Conservation (phyloP, 64 coral and sea anemone species). For the Montipora foliosa region DNA sequence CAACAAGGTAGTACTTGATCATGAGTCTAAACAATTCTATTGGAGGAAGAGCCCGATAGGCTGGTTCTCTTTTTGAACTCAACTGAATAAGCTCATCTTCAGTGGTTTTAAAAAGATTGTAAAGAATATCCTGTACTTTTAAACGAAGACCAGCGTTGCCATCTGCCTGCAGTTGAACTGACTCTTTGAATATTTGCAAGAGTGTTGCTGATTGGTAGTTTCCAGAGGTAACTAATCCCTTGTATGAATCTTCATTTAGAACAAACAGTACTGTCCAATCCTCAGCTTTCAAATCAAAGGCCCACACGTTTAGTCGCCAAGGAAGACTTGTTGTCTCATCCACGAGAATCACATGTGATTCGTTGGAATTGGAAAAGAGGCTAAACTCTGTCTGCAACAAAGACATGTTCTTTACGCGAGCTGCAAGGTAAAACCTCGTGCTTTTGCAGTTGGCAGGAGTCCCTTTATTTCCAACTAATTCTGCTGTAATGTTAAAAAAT, state of each 20-base stretch:
- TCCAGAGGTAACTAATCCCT: background rate
- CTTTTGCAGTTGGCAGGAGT: background rate
- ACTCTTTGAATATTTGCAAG: constrained; percentile 18
- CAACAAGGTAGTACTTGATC: constrained; percentile 2
- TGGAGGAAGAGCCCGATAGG: background rate
- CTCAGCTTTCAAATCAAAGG: constrained; percentile 26
- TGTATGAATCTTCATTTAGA: background rate
- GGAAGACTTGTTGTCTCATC: constrained; percentile 28
- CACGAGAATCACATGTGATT: constrained; percentile 23
- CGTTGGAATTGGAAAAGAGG: background rate
- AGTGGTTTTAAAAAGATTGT: constrained; percentile 10
- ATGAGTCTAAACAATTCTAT: background rate
- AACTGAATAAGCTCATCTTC: constrained; percentile 13
- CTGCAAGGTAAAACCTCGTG: constrained; percentile 43
- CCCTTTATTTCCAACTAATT: constrained; percentile 20
- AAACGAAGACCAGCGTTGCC: background rate
- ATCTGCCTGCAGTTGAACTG: background rate
- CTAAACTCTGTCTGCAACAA: background rate
- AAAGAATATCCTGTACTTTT: background rate
- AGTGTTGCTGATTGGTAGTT: background rate
- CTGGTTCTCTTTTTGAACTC: background rate
- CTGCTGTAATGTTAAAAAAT: constrained; percentile 11
- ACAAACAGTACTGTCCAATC: constrained; percentile 40
- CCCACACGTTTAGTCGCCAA: constrained; percentile 52
- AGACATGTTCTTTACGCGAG: constrained; percentile 15